Conservation (phyloP, 2,113 vertebrate species). For the Carlito syrichta region DNA sequence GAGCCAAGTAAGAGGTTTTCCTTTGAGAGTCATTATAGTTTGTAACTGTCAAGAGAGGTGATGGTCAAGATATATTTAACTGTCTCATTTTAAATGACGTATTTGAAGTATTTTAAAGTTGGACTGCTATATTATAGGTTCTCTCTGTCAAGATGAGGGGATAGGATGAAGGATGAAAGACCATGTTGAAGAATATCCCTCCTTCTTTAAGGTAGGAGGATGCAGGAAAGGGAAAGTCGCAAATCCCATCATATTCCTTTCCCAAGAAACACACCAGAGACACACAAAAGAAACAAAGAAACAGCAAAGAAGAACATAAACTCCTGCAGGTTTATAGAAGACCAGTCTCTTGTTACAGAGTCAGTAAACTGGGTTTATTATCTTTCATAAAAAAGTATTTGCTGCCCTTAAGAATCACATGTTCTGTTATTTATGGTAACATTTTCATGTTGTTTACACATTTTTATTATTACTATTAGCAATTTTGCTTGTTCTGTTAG, state of each 20-base stretch:
- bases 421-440: neutral
- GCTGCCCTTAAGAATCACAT: neutral
- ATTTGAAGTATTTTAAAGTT: neutral
- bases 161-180: neutral
- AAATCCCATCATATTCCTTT: neutral
- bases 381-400: neutral
- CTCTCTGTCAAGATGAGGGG: neutral
- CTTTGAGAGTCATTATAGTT: neutral
- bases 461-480: neutral
- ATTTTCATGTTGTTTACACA: neutral
- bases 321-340: neutral
- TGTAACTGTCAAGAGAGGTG: neutral
- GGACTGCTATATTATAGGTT: neutral
- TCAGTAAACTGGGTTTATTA: neutral
- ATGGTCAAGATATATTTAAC: neutral
- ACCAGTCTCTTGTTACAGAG: neutral
- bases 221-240: neutral
- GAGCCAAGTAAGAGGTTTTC: neutral
- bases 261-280: neutral
- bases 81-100: neutral
- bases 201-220: neutral
- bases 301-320: neutral
- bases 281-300: neutral
- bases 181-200: neutral
- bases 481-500: neutral